Evolutionary conservation across 2,113 vertebrate genomes (phyloP).

Genomic region (Aythya baeri): DNA sequence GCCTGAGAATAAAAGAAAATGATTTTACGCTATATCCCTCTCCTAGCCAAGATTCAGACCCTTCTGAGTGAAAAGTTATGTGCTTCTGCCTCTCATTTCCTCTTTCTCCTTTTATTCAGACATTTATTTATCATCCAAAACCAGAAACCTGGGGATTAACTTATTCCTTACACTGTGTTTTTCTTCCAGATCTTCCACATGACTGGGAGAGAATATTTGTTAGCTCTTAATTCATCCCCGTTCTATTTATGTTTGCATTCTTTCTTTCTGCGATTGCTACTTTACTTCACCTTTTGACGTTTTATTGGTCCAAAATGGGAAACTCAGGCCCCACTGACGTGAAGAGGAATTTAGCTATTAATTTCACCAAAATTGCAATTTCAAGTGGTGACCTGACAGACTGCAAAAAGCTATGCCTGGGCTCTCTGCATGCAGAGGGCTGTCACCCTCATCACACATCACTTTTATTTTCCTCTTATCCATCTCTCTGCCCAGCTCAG

Average conservation of each 20-base stretch:
- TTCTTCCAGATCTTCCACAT: neutral
- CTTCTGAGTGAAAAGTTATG: slow-evolving; percentile 47
- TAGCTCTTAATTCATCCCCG: neutral
- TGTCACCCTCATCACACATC: neutral
- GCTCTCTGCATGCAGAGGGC: neutral
- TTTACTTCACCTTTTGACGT: slow-evolving; percentile 12
- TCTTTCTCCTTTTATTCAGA: slow-evolving; percentile 28
- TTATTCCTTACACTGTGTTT: neutral
- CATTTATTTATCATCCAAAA: slow-evolving; percentile 32
- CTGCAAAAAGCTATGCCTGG: neutral
- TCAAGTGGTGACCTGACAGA: neutral
- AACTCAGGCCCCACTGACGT: neutral
- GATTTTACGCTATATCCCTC: neutral
- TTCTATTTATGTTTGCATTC: slow-evolving; percentile 6
- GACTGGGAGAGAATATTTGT: neutral
- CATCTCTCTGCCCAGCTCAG: neutral
- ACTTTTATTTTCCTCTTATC: slow-evolving; percentile 24
- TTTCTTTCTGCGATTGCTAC: neutral
- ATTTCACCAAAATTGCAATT: slow-evolving; percentile 18
- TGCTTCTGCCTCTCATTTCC: slow-evolving; percentile 49
- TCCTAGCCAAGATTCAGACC: slow-evolving; percentile 28
- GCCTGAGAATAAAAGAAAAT: slow-evolving; percentile 21
- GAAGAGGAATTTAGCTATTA: slow-evolving; percentile 13
- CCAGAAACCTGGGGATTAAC: slow-evolving; percentile 24
- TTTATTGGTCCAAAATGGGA: slow-evolving; percentile 16